These are phyloP conservation scores for Lithodes maja DNA, from an alignment of 2,888 invertebrate genomes.

Conservation along the genomic window DNA sequence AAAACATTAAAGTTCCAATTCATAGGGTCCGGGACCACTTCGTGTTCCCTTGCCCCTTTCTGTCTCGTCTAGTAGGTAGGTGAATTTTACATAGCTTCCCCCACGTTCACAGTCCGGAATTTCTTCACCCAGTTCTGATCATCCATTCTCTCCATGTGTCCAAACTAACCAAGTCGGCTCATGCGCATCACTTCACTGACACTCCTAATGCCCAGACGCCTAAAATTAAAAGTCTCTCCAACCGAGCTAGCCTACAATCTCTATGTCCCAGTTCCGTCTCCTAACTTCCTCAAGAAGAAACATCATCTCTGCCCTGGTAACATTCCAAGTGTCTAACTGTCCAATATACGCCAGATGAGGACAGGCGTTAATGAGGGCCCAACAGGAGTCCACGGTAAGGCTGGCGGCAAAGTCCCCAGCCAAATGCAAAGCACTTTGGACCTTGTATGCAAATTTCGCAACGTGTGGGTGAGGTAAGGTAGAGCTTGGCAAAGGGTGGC, in stretches of 20 bases:
- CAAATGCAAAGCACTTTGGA: conserved; percentile 49
- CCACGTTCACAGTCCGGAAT: no score
- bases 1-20: no score
- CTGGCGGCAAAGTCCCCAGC: conserved; percentile 44
- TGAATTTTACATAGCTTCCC: no score
- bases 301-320: conserved; percentile 36
- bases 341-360: conserved; percentile 46
- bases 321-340: conserved; percentile 54
- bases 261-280: conserved; percentile 53
- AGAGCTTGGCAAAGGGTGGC: conserved; percentile 36
- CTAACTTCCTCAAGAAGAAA: conserved; percentile 38
- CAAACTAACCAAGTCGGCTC: no score
- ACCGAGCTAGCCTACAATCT: conserved; percentile 15
- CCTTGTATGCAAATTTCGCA: conserved; percentile 61
- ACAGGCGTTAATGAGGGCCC: conserved; percentile 41
- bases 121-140: no score
- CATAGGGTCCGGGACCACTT: no score
- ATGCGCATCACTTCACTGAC: no score
- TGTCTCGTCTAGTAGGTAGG: no score
- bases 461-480: conserved; percentile 39
- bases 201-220: no score
- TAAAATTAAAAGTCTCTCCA: no score
- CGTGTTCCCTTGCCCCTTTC: no score
- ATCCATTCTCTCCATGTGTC: no score
- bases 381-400: conserved; percentile 52